phyloP scores from a whole-genome alignment of 2,113 vertebrate genomes.

The Urocynchramus pylzowi region DNA sequence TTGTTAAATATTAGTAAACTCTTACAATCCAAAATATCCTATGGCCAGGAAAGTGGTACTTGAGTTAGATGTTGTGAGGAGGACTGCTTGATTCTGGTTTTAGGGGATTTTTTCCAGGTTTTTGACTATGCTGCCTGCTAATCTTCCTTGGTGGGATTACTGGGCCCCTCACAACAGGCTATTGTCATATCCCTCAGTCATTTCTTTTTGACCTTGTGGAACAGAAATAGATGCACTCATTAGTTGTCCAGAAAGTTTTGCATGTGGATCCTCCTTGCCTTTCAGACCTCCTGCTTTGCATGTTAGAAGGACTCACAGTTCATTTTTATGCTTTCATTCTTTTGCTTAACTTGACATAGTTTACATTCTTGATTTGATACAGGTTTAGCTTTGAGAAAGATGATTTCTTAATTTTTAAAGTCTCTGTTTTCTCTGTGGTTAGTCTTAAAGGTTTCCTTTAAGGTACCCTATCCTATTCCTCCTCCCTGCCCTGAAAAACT shows the following conservation, averaged over 20 bases:
- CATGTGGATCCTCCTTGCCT: not conserved
- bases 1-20: not conserved
- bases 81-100: not conserved
- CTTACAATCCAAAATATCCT: not conserved
- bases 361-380: not conserved
- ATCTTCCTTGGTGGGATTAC: not conserved
- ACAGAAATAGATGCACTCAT: not conserved
- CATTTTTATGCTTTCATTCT: not conserved
- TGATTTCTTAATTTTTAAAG: not conserved
- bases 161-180: not conserved
- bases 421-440: not conserved
- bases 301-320: not conserved
- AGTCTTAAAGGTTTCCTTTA: not conserved
- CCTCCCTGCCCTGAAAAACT: not conserved
- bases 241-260: not conserved
- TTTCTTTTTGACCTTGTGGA: not conserved
- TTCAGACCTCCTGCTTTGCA: not conserved
- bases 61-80: not conserved
- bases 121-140: not conserved
- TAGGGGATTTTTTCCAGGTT: rapidly evolving
- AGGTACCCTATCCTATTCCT: not conserved
- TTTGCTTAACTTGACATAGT: not conserved
- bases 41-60: not conserved
- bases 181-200: not conserved
- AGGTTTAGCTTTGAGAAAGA: not conserved